Conservation (phyloP, 23 tunicate species). For the Styela clava region DNA sequence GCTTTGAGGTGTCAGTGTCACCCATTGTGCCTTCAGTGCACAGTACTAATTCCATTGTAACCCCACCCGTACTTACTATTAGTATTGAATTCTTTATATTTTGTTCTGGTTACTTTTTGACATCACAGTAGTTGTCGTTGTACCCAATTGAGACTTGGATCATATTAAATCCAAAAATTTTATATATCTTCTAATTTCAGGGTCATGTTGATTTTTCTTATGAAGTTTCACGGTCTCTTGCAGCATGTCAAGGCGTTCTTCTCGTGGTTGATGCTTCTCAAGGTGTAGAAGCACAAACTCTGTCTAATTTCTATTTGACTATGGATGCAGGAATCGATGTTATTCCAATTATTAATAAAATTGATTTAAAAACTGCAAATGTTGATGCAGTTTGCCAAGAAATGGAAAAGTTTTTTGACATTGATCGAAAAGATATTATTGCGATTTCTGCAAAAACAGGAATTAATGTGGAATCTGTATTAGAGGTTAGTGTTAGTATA, state of each 20-base stretch:
- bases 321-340: constrained; percentile 49
- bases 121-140: too few species aligned
- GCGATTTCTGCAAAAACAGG: constrained; percentile 82
- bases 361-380: constrained; percentile 72
- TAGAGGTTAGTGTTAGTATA: constrained; percentile 32
- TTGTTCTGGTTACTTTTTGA: too few species aligned
- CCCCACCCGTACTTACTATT: too few species aligned
- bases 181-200: constrained; percentile 27
- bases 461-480: constrained; percentile 39
- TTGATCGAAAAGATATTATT: constrained; percentile 48
- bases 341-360: constrained; percentile 86
- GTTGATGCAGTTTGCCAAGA: constrained; percentile 55
- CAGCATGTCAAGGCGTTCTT: constrained; percentile 97
- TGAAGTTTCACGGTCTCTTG: constrained; percentile 83
- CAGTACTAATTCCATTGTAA: too few species aligned
- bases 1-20: too few species aligned
- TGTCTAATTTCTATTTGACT: constrained; percentile 80
- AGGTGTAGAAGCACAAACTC: constrained; percentile 95
- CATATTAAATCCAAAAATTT: too few species aligned
- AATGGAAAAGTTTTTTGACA: constrained; percentile 53
- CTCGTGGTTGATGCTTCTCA: constrained; percentile 95
- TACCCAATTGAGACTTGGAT: too few species aligned
- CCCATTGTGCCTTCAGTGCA: too few species aligned
- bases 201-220: constrained; percentile 96
- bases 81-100: too few species aligned